phyloP scores from a whole-genome alignment of 2,113 vertebrate species.

The Sapayoa aenigma region DNA sequence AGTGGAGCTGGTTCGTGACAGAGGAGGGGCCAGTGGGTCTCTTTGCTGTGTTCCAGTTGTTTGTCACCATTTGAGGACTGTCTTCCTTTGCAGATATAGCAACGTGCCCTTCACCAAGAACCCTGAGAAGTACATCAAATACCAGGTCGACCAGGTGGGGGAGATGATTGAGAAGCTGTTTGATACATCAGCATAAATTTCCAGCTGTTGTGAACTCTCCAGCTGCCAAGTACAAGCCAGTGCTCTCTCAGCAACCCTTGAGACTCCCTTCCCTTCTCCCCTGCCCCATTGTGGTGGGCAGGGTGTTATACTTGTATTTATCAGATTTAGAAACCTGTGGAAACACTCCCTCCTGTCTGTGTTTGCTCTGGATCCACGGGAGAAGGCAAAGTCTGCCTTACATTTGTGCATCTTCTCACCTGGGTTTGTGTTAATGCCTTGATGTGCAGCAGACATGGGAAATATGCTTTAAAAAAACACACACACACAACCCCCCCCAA shows the following conservation, averaged over 20 bases:
- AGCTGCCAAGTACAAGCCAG: neutral
- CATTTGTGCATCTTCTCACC: neutral
- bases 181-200: constrained; percentile 89
- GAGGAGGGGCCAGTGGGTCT: neutral
- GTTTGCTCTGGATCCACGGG: neutral
- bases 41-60: neutral
- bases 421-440: neutral
- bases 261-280: neutral
- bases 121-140: constrained; percentile 94
- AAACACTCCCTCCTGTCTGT: neutral
- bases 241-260: neutral
- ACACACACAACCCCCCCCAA: too few relatives aligned
- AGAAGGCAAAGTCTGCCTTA: neutral
- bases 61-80: neutral
- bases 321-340: constrained; percentile 68
- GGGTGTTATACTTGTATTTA: constrained; percentile 49
- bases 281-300: constrained; percentile 39
- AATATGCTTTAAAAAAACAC: neutral
- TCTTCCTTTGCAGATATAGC: constrained; percentile 76
- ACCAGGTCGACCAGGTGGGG: constrained; percentile 90
- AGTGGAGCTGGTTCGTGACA: neutral
- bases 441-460: neutral
- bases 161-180: constrained; percentile 96
- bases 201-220: neutral
- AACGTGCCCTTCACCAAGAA: constrained; percentile 96